These are phyloP conservation scores for Montipora cactus DNA, from an alignment of 64 coral and sea anemone genomes.

Conservation along the genomic window DNA sequence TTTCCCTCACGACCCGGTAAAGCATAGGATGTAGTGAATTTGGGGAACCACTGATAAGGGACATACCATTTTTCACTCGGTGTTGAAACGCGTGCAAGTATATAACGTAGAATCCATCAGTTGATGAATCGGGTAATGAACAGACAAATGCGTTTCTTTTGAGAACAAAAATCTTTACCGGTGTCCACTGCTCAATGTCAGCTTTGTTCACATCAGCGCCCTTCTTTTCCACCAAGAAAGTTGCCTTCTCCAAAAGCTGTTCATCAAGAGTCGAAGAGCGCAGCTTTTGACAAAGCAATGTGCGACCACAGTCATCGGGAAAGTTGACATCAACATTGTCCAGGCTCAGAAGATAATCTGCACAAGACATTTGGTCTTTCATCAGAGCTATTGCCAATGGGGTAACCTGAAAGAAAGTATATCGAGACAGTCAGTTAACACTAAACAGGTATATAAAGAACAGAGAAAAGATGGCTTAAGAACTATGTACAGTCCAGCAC, in stretches of 20 bases:
- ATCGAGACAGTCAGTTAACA: background rate
- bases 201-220: conserved; percentile 79
- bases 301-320: conserved; percentile 81
- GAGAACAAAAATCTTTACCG: conserved; percentile 43
- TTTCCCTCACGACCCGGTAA: too few species aligned
- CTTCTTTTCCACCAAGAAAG: conserved; percentile 80
- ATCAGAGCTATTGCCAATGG: conserved; percentile 82
- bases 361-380: conserved; percentile 85
- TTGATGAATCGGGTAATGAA: too few species aligned
- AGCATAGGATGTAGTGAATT: too few species aligned
- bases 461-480: background rate
- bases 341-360: conserved; percentile 81
- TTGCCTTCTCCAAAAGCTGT: conserved; percentile 40
- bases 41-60: too few species aligned
- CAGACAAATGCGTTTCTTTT: too few species aligned
- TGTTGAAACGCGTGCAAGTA: too few species aligned
- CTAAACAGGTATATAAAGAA: background rate
- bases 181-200: conserved; percentile 85
- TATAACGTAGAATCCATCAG: too few species aligned
- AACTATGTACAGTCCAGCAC: background rate
- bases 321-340: conserved; percentile 88
- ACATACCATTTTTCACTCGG: too few species aligned
- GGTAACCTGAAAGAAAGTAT: conserved; percentile 52
- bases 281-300: conserved; percentile 81
- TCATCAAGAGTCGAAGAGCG: conserved; percentile 28